Evolutionary conservation across 2,888 invertebrate species (phyloP).

Genomic region (Drosophila affinis): DNA sequence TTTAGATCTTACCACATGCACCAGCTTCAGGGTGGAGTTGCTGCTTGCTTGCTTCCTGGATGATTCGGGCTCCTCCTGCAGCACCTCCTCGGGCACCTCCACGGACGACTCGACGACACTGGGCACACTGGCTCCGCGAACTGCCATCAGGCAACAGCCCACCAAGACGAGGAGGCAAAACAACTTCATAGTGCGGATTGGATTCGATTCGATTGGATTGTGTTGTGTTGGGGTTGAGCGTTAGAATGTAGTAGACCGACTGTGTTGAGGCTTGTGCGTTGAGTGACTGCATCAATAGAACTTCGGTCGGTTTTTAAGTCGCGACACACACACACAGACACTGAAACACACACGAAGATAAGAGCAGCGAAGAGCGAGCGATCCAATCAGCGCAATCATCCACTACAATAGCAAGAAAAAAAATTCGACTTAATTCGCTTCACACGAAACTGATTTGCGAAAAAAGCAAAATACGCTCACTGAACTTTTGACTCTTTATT

Average conservation of each 20-base stretch:
- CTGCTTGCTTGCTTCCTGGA: background rate
- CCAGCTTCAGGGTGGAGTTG: constrained; percentile 65
- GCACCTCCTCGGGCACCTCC: constrained; percentile 5
- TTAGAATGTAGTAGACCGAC: constrained; percentile 33
- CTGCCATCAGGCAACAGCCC: background rate
- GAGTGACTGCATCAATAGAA: constrained; percentile 58
- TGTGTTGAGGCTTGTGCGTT: constrained; percentile 41
- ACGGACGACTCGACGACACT: constrained; percentile 17
- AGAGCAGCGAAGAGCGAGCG: constrained; percentile 25
- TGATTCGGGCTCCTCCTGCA: background rate
- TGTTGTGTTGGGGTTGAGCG: constrained; percentile 5
- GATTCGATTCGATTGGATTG: constrained; percentile 3
- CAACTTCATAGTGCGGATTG: constrained; percentile 9
- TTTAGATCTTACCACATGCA: constrained; percentile 71
- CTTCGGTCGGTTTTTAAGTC: constrained; percentile 61
- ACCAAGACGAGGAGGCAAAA: constrained; percentile 5
- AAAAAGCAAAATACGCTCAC: constrained; percentile 8
- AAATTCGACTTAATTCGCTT: constrained; percentile 45
- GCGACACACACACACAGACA: constrained; percentile 11
- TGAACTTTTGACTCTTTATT: constrained; percentile 8
- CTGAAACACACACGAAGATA: constrained; percentile 24
- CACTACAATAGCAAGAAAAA: constrained; percentile 25
- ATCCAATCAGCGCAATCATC: constrained; percentile 31
- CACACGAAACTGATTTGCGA: constrained; percentile 32
- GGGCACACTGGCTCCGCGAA: constrained; percentile 14